phyloP scores from a whole-genome alignment of 1,140 invertebrate species.

The Theocolax elegans region DNA sequence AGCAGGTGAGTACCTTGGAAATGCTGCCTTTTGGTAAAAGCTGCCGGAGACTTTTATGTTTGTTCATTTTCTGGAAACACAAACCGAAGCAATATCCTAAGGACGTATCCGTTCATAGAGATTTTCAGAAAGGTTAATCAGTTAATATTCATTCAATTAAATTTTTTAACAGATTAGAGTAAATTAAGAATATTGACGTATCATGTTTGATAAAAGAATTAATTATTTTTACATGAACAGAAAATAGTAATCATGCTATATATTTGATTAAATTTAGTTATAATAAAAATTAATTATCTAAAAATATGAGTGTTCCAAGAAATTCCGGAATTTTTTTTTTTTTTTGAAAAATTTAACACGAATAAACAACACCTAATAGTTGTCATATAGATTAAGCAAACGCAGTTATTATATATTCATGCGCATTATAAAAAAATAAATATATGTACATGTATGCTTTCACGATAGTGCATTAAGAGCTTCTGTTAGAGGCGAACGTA shows the following conservation, averaged over 20 bases:
- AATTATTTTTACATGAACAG: no score
- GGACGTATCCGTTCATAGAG: conserved; percentile 57
- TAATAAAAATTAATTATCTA: no score
- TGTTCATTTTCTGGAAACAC: conserved; percentile 79
- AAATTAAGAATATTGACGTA: no score
- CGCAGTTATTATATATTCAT: conserved; percentile 34
- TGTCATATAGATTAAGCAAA: conserved; percentile 41
- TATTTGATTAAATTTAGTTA: no score
- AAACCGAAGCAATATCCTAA: conserved; percentile 61
- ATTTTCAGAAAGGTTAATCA: background rate
- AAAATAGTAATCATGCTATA: no score
- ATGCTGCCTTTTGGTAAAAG: conserved; percentile 76
- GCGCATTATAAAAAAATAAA: conserved; percentile 9
- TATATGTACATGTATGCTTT: conserved; percentile 29
- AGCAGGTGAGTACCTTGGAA: conserved; percentile 73
- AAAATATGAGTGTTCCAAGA: no score
- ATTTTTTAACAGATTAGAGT: no score
- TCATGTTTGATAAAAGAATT: no score
- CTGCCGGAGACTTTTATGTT: conserved; percentile 74
- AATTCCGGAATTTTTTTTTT: background rate
- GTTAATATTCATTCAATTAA: background rate
- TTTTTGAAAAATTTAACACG: background rate
- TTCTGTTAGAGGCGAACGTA: conserved; percentile 33
- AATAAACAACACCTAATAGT: conserved; percentile 18
- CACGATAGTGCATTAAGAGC: conserved; percentile 1